phyloP scores from a whole-genome alignment of 2,113 vertebrate genomes.

The Acanthochromis polyacanthus region DNA sequence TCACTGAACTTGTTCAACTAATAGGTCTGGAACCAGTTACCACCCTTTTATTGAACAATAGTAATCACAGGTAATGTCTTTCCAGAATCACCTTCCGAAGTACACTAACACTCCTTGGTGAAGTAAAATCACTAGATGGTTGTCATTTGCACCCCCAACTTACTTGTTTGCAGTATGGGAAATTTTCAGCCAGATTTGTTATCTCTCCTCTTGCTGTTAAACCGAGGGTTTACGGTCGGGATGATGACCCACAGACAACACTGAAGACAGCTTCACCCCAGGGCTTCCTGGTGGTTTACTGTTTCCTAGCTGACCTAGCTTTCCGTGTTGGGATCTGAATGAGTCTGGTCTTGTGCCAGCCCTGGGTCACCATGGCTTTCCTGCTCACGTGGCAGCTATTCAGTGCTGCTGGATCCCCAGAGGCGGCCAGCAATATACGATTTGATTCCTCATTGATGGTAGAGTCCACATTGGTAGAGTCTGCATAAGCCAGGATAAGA shows the following conservation, averaged over 20 bases:
- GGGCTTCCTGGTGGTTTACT: constrained; percentile 43
- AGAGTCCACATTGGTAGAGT: constrained; percentile 1
- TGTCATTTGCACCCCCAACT: background rate
- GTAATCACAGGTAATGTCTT: background rate
- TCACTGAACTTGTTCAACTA: background rate
- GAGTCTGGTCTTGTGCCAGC: constrained; percentile 59
- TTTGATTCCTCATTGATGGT: constrained; percentile 26
- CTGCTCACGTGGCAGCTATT: constrained; percentile 47
- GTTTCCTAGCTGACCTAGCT: constrained; percentile 61
- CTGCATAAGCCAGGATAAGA: constrained; percentile 15
- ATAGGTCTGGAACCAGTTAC: too few species aligned
- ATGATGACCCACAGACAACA: constrained; percentile 21
- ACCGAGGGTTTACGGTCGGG: constrained; percentile 12
- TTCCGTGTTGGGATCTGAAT: constrained; percentile 45
- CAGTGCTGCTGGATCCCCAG: constrained; percentile 22
- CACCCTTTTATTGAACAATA: background rate
- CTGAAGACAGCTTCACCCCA: constrained; percentile 16
- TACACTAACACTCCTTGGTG: background rate
- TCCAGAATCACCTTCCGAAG: background rate
- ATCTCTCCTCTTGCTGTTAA: constrained; percentile 12
- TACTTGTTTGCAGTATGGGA: background rate
- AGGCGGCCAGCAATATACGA: constrained; percentile 21
- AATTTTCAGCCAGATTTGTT: background rate
- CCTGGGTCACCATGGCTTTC: constrained; percentile 23
- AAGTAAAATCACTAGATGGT: background rate